A percentile compares a stretch with the other conserved stretches of the same genome.
phyloP scores from a whole-genome alignment of 1,140 invertebrate species.

The Saccostrea cuccullata region DNA sequence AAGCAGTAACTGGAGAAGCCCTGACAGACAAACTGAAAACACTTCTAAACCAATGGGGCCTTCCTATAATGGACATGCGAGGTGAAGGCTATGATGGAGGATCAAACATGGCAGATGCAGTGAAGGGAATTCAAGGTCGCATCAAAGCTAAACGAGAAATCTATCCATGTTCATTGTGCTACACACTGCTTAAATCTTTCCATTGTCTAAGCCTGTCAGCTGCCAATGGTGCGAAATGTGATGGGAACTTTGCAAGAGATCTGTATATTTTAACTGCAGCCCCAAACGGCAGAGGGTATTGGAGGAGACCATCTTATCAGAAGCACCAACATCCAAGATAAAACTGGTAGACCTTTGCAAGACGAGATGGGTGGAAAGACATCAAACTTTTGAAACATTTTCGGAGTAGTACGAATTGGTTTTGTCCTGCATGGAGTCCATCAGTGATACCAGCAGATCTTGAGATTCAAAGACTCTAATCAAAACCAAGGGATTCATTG shows the following conservation, averaged over 20 bases:
- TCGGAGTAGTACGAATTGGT: conserved; percentile 5
- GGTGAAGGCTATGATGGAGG: conserved; percentile 13
- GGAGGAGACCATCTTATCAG: conserved; percentile 5
- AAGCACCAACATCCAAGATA: conserved; percentile 17
- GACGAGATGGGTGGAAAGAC: background rate
- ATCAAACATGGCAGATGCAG: background rate
- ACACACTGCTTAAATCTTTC: conserved; percentile 29
- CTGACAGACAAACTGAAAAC: conserved; percentile 17
- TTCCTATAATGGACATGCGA: conserved; percentile 25
- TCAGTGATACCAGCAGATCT: conserved; percentile 38
- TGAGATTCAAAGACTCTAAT: conserved; percentile 21
- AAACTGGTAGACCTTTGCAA: conserved; percentile 36
- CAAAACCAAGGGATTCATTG: conserved; percentile 37
- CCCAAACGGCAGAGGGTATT: conserved; percentile 8
- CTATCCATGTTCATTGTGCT: conserved; percentile 28
- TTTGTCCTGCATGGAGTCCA: conserved; percentile 10
- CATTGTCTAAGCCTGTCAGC: conserved; percentile 31
- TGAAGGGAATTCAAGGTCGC: background rate
- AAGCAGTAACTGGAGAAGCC: background rate
- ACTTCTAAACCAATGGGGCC: background rate
- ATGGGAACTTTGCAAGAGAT: conserved; percentile 10
- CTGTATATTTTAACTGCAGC: background rate
- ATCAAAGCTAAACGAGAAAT: background rate
- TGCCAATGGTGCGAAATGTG: conserved; percentile 32
- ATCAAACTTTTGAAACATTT: background rate